phyloP scores from a whole-genome alignment of 1,140 invertebrate species.

The Brachionus asplanchnoidis region DNA sequence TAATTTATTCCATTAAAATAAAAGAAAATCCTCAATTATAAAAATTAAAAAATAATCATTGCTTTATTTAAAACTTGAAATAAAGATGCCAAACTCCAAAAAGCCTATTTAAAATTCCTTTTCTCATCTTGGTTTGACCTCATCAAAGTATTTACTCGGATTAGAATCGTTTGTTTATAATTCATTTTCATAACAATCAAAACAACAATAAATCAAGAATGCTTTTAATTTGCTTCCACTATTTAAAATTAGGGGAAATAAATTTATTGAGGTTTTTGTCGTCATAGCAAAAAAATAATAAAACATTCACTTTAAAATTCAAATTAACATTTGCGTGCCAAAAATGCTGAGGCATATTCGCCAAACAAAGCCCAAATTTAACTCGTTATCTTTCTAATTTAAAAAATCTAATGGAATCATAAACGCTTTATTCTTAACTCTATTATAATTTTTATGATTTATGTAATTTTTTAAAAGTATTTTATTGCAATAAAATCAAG shows the following conservation, averaged over 20 bases:
- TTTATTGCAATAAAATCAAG: neutral
- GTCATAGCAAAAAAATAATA: neutral
- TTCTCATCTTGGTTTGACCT: neutral
- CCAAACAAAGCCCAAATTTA: neutral
- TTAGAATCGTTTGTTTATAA: neutral
- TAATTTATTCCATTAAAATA: too few relatives aligned
- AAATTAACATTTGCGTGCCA: neutral
- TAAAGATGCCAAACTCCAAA: too few relatives aligned
- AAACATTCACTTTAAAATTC: neutral
- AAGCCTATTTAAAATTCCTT: neutral
- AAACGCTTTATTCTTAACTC: neutral
- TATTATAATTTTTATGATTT: constrained; percentile 28
- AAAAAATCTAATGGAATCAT: neutral
- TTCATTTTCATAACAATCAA: neutral
- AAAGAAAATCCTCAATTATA: too few relatives aligned
- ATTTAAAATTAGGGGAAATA: neutral
- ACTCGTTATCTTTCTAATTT: neutral
- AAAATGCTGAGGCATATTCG: neutral
- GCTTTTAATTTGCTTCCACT: neutral
- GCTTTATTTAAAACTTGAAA: too few relatives aligned
- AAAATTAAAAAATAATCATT: too few relatives aligned
- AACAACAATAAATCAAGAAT: neutral
- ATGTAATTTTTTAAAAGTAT: constrained; percentile 8
- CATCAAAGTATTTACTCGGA: neutral
- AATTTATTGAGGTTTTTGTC: neutral